Evolutionary conservation across 1,140 invertebrate genomes (phyloP).

Genomic region (Anagrus nilaparvatae): DNA sequence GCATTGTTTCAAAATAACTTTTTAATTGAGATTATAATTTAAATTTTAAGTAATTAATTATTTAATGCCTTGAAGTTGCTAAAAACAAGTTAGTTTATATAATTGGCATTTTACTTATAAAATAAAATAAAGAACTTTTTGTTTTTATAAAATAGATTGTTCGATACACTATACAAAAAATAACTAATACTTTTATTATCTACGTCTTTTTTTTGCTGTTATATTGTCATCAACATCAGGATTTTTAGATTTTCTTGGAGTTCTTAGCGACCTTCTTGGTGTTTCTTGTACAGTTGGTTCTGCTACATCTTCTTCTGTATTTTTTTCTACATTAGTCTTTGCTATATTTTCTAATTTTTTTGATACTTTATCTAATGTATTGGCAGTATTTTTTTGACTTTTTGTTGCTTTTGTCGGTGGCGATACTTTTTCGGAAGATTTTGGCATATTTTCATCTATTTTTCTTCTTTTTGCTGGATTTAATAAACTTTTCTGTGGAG

Average conservation of each 20-base stretch:
- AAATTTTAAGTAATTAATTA: too few species aligned
- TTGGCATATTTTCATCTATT: not conserved
- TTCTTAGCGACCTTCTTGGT: slow-evolving; percentile 8
- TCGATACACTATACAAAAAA: slow-evolving; percentile 5
- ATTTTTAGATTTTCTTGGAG: slow-evolving; percentile 3
- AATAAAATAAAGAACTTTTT: too few species aligned
- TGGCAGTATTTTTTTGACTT: not conserved
- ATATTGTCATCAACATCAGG: not conserved
- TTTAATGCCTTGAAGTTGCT: too few species aligned
- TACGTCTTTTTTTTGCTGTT: slow-evolving; percentile 7
- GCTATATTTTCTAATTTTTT: not conserved
- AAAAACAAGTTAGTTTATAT: too few species aligned
- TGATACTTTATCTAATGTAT: not conserved
- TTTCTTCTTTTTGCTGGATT: slow-evolving; percentile 9
- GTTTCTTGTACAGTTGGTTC: too few species aligned
- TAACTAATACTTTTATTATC: slow-evolving; percentile 7
- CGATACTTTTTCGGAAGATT: not conserved
- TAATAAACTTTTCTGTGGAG: slow-evolving; percentile 9
- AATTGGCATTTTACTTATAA: too few species aligned
- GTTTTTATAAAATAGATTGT: slow-evolving; percentile 12
- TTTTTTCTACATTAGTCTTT: not conserved
- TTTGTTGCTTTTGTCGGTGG: not conserved
- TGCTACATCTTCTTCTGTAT: not conserved
- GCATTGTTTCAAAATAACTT: too few species aligned
- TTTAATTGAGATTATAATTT: too few species aligned